These are phyloP conservation scores for Progne subis DNA, from an alignment of 2,113 vertebrate species.

Conservation along the genomic window DNA sequence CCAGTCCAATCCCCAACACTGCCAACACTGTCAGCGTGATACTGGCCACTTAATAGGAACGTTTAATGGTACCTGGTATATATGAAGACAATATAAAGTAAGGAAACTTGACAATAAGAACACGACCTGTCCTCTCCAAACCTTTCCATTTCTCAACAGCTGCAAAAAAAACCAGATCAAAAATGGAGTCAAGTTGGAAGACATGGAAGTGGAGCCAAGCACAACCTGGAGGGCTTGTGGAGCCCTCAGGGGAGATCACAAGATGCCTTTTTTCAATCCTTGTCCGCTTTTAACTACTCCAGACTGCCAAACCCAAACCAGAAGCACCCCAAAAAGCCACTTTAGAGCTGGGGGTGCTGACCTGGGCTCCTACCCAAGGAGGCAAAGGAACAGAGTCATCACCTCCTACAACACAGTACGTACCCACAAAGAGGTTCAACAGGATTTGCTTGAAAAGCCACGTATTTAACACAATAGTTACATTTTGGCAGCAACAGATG, in stretches of 20 bases:
- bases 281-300: background rate
- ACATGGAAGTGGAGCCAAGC: fast-evolving
- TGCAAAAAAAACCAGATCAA: background rate
- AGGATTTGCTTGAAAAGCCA: background rate
- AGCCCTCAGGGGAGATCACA: background rate
- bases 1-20: fast-evolving
- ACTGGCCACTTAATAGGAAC: fast-evolving
- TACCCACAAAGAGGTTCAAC: background rate
- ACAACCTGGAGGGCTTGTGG: background rate
- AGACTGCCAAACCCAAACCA: background rate
- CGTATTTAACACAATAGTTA: fast-evolving
- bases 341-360: background rate
- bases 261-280: background rate
- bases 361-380: background rate
- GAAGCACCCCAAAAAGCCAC: background rate
- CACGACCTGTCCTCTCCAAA: background rate
- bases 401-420: background rate
- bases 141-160: background rate
- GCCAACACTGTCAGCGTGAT: fast-evolving
- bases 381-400: background rate
- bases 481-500: background rate
- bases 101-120: background rate
- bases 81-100: background rate
- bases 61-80: background rate
- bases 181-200: background rate